Evolutionary conservation across 1,140 invertebrate species (phyloP).

Genomic region (Drosophila watanabei): DNA sequence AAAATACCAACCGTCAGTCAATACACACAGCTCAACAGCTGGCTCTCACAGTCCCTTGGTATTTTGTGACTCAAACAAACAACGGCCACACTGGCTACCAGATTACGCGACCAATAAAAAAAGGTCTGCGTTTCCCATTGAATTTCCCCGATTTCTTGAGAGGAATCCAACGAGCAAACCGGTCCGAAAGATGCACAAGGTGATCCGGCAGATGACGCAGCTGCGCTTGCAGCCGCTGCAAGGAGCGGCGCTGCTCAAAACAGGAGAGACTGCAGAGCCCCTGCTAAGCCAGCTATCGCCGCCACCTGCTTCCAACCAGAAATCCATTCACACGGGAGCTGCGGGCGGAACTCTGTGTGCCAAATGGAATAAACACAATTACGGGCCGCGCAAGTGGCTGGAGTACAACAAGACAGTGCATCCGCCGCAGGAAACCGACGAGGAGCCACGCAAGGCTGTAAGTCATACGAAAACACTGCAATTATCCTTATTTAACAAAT

Average conservation of each 20-base stretch:
- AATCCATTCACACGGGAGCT: conserved; percentile 65
- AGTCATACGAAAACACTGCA: conserved; percentile 75
- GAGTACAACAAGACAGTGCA: conserved; percentile 91
- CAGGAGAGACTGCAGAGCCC: neutral
- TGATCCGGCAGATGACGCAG: conserved; percentile 61
- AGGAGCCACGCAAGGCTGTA: conserved; percentile 93
- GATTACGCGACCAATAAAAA: conserved; percentile 64
- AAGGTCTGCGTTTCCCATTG: conserved; percentile 27
- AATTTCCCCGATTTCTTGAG: conserved; percentile 25
- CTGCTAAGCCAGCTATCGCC: conserved; percentile 9
- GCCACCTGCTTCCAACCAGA: conserved; percentile 26
- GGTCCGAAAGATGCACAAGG: conserved; percentile 54
- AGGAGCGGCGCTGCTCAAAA: conserved; percentile 19
- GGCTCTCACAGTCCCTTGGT: neutral
- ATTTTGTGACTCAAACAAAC: neutral
- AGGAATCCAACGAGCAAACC: conserved; percentile 16
- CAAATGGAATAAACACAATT: conserved; percentile 79
- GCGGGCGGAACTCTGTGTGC: conserved; percentile 44
- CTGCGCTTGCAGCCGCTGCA: conserved; percentile 51
- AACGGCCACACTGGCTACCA: conserved; percentile 37
- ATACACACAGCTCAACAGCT: neutral
- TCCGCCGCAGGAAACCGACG: conserved; percentile 91
- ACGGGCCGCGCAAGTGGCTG: conserved; percentile 87
- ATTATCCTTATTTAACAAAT: neutral
- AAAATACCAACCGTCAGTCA: neutral